Base-by-base conservation (phyloP, 30 jellyfish, hydroid and myxozoan species). In the Phacellophora camtschatica region DNA sequence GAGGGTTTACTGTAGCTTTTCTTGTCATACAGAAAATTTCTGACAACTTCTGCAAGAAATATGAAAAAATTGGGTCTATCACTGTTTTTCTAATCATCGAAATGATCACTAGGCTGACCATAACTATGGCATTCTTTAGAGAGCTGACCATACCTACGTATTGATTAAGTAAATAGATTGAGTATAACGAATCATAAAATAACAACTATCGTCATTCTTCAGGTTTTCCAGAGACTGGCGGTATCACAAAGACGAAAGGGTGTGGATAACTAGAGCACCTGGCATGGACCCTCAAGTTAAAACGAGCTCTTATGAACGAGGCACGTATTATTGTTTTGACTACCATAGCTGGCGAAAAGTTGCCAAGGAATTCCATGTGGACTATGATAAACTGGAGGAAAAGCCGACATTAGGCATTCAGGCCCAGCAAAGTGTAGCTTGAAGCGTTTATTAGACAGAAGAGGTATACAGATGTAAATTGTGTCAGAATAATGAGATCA, bases 211-310 rank as follows among this genome's bases (percentile, higher is more conserved):
- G n/a, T 46, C 20, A 28, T 13, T 11, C 61, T 11, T 8, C 33
- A 92, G 98, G 64, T 92, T 66, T 69, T 74, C 96, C 22, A 84
- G 98, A 66, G 98, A 92, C 59, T 92, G 96, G 96, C 67, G 98
- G 69, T 92, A 92, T 68, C 98, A 92, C 77, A 92, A 92, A 72
- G 98, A 92, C 51, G 98, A 92, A 45, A 83, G 95, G 10, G 96
- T 92, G 25, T 92, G 98, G 98, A 92, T 92, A 19, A 92, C 98
- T 16, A 70, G 98, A 45, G 95, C 95, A 53, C 98, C 98, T 4
- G 98, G 98, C 56, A 92, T 92, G 98, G 96, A 92, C 54, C 98
- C 98, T 10, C 98, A 92, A 61, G 68, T 92, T 28, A 92, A 92
- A 68, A 92, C 97, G 37, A 86, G 85, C 76, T 65, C 98, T 13